Evolutionary conservation across 2,888 invertebrate species (phyloP), one percentile per base, ranked within the genome.

Genomic region (Melieria omissa): DNA sequence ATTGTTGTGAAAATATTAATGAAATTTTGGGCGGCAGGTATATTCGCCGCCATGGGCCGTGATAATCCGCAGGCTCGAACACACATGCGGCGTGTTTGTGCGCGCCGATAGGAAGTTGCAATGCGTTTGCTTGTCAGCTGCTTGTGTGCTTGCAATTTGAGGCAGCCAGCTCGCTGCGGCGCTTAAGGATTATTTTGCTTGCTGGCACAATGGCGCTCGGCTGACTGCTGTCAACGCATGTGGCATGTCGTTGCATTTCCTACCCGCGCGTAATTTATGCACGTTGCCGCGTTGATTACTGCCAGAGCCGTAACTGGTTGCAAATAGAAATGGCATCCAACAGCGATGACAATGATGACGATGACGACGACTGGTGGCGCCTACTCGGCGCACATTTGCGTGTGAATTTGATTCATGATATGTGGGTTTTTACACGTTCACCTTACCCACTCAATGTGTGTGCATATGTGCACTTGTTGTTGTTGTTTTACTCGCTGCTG

Each of bases 261-360:
- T 29, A 29, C 29, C 29, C 29, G 29, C 29, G 61, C 67, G 52
- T 67, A 67, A 67, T 67, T 67, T 67, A 67, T 67, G 67, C 67
- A 67, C 52, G 60, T 67, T 61, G 44, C 60, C 67, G 60, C 60
- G 60, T 67, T 67, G 67, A 67, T 67, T 67, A 52, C 67, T 61
- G 67, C 2, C 29, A 16, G 1, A 29, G 29, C 29, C 29, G 67
- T 61, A 67, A 67, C 67, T 67, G 60, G 60, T 67, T 67, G 60
- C 52, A 67, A 67, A 60, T 61, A 52, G 60, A 67, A 67, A 67
- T 61, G 60, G 60, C 49, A 67, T 61, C 52, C 67, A 60, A 60
- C 44, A 29, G 29, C 3, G 29, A 29, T 29, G 29, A 29, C 29
- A 2, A 1, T 16, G 29, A 29, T 3, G 29, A 29, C 29, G 29